Evolutionary conservation across 2,113 vertebrate genomes (phyloP).

Genomic region (Xerus inauris): DNA sequence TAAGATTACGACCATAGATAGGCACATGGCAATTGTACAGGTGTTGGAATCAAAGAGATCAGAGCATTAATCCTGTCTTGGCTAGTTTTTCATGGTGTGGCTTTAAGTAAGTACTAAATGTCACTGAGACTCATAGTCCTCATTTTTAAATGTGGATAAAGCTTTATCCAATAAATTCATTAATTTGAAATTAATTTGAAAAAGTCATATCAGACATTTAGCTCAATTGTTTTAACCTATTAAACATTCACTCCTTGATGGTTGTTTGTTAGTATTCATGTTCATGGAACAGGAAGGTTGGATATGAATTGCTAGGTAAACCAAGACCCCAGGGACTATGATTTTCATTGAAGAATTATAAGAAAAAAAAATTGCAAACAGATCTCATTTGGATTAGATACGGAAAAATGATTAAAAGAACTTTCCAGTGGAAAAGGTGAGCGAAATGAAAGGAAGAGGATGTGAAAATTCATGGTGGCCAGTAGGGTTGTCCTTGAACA

Average conservation of each 20-base stretch:
- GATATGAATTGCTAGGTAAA: background rate
- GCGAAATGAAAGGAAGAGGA: background rate
- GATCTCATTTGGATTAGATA: background rate
- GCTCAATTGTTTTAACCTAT: background rate
- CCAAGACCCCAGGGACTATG: background rate
- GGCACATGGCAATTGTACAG: no score
- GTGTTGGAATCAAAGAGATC: background rate
- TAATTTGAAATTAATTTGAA: background rate
- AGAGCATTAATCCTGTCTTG: background rate
- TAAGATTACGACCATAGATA: background rate
- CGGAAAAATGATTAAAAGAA: background rate
- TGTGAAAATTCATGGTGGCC: background rate
- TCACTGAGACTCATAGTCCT: background rate
- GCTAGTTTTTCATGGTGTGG: background rate
- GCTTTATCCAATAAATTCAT: background rate
- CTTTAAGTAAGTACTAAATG: background rate
- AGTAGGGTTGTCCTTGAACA: accelerated
- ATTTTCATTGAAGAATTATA: background rate
- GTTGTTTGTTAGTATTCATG: background rate
- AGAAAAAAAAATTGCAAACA: background rate
- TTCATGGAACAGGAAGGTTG: background rate
- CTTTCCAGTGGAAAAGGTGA: background rate
- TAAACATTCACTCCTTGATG: background rate
- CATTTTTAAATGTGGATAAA: background rate
- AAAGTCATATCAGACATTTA: background rate